These are phyloP conservation scores for Phacellophora camtschatica DNA, from an alignment of 30 jellyfish, hydroid and myxozoan species.

Conservation along the genomic window DNA sequence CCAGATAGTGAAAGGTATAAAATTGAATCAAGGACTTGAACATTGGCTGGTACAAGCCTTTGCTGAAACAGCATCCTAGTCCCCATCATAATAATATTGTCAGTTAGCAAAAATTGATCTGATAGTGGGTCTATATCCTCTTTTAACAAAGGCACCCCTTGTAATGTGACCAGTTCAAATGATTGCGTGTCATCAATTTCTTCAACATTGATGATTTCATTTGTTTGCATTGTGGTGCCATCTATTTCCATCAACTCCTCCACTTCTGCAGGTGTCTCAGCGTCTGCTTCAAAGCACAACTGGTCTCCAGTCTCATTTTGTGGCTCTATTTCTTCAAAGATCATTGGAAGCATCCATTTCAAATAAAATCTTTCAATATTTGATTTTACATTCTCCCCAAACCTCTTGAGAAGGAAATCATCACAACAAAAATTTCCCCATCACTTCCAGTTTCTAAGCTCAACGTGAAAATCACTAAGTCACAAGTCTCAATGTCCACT, in stretches of 20 bases:
- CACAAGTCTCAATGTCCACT: conserved; percentile 4
- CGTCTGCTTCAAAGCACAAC: neutral
- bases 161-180: neutral
- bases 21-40: conserved; percentile 19
- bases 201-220: neutral
- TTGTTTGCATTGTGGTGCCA: neutral
- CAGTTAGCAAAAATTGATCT: conserved; percentile 14
- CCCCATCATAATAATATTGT: conserved; percentile 5
- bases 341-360: conserved; percentile 41
- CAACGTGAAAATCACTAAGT: conserved; percentile 18
- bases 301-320: conserved; percentile 1
- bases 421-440: conserved; percentile 11
- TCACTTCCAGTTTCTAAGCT: conserved; percentile 29
- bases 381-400: conserved; percentile 12
- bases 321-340: conserved; percentile 17
- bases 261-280: conserved; percentile 6
- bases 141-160: conserved; percentile 35
- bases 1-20: conserved; percentile 18
- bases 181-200: neutral
- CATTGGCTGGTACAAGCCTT: neutral
- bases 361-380: neutral
- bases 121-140: conserved; percentile 33
- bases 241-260: neutral
- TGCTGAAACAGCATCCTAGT: conserved; percentile 22
- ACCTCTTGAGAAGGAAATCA: neutral